Base-by-base conservation (phyloP, 2,888 invertebrate genomes). In the Baronia brevicornis region DNA sequence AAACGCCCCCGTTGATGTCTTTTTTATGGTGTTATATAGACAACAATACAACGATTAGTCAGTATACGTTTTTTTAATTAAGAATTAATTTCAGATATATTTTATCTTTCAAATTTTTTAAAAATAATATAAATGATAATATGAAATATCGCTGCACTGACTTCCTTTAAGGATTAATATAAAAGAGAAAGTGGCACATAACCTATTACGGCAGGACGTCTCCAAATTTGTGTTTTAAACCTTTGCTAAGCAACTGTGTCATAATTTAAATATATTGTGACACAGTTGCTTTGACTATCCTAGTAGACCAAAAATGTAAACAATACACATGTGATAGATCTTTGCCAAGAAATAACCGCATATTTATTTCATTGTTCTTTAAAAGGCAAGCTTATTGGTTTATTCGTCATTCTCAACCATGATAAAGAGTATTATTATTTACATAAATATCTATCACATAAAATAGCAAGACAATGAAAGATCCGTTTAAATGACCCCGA, bases 401-500 rank as follows among this genome's bases (percentile, higher is more conserved):
- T n/a, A n/a, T n/a, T n/a, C n/a, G n/a, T n/a, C n/a, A n/a, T n/a
- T n/a, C n/a, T n/a, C n/a, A n/a, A n/a, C n/a, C n/a, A n/a, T n/a
- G n/a, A n/a, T n/a, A n/a, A n/a, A n/a, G n/a, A n/a, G n/a, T n/a
- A n/a, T n/a, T n/a, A n/a, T n/a, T n/a, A n/a, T n/a, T n/a, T n/a
- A n/a, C n/a, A n/a, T n/a, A n/a, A n/a, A n/a, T n/a, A n/a, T n/a
- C n/a, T n/a, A n/a, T n/a, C n/a, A n/a, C n/a, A n/a, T n/a, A n/a
- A n/a, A n/a, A n/a, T 5, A 3, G 18, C 13, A 9, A 32, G 10
- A 28, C 28, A 15, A 48, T 50, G 46, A 44, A 37, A 68, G 63
- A 79, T 82, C 78, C 77, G 78, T 51, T 41, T 61, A 57, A 43
- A 44, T 60, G 72, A 71, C 80, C 79, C 73, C 65, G 56, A 61